Evolutionary conservation across 2,113 vertebrate genomes (phyloP).

Genomic region (Cyprinus carpio): DNA sequence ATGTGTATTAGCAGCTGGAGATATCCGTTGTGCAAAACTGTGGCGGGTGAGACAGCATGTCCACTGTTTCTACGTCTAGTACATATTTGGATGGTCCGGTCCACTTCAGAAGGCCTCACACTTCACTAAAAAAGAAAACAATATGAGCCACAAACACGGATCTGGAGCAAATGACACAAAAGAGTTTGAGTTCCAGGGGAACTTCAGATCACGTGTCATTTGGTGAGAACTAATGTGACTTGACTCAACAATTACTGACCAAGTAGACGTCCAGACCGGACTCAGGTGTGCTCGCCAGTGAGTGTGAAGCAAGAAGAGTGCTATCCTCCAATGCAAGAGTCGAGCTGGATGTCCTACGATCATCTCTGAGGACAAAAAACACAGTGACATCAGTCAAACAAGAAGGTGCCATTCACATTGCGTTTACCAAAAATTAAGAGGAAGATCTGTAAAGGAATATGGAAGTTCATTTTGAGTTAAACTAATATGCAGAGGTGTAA

Average conservation of each 20-base stretch:
- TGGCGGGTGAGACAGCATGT: not conserved
- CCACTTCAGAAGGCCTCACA: not conserved
- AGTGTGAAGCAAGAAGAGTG: constrained; percentile 71
- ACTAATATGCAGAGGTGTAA: too few relatives aligned
- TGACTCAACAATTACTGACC: constrained; percentile 73
- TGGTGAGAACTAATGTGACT: not conserved
- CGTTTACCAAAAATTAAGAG: too few relatives aligned
- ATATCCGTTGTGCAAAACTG: constrained; percentile 10
- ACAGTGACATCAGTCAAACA: not conserved
- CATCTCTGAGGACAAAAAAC: constrained; percentile 72
- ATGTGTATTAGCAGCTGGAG: constrained; percentile 43
- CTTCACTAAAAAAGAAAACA: constrained; percentile 40
- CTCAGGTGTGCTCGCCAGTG: constrained; percentile 77
- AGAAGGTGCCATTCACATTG: too few relatives aligned
- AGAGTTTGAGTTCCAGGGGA: constrained; percentile 8
- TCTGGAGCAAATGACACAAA: not conserved
- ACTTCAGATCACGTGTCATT: not conserved
- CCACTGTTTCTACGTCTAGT: not conserved
- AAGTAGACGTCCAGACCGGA: constrained; percentile 88
- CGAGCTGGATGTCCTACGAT: constrained; percentile 81
- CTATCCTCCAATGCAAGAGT: constrained; percentile 85
- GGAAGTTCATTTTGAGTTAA: too few relatives aligned
- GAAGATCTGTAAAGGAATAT: too few relatives aligned
- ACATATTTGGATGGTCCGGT: not conserved
- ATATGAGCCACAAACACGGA: not conserved